phyloP scores from a whole-genome alignment of 2,888 invertebrate species.

The Melikaiella ostensackeni region DNA sequence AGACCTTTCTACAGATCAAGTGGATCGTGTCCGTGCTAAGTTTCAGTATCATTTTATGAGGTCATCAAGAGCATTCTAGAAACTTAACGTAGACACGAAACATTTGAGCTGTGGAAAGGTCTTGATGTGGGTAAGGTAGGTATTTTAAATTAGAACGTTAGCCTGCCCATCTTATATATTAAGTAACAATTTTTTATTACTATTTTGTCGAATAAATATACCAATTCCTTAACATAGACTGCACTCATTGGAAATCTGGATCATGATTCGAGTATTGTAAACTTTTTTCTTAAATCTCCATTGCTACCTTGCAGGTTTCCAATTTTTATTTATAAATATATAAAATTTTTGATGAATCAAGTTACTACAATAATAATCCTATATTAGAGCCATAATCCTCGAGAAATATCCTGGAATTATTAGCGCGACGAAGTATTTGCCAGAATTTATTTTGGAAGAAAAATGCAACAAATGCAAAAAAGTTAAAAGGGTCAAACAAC shows the following conservation, averaged over 20 bases:
- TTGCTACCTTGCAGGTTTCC: constrained; percentile 69
- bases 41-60: no score
- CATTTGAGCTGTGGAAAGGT: no score
- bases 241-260: constrained; percentile 25
- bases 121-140: no score
- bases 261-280: constrained; percentile 49
- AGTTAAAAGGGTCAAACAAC: constrained; percentile 70
- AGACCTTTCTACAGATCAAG: no score
- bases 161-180: no score
- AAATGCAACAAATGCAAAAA: constrained; percentile 70
- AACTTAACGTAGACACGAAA: no score
- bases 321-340: not conserved
- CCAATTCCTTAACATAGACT: constrained; percentile 47
- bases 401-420: constrained; percentile 78
- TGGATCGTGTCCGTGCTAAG: no score
- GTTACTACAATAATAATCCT: not conserved
- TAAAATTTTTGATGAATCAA: not conserved
- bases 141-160: no score
- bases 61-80: no score
- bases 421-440: constrained; percentile 77
- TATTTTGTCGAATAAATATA: not conserved
- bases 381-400: constrained; percentile 77
- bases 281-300: constrained; percentile 65
- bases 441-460: constrained; percentile 77
- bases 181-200: no score